These are phyloP conservation scores for Hirtodrosophila confusa DNA, from an alignment of 2,888 invertebrate species.

Conservation along the genomic window DNA sequence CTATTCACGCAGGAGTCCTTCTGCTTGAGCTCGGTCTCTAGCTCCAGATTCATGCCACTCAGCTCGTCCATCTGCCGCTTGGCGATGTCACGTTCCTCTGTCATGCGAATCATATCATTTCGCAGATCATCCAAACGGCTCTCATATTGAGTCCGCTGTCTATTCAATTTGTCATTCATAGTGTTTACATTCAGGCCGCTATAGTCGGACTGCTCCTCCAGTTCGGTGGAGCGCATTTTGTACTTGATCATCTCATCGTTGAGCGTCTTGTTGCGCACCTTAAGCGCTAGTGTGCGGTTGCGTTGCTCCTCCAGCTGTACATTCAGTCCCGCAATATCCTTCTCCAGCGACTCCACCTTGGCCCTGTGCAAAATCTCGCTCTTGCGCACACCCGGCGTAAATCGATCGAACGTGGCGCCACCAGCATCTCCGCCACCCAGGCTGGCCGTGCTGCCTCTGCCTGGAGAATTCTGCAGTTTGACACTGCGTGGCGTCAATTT, in stretches of 20 bases:
- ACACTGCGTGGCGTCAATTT: constrained; percentile 20
- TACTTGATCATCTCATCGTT: constrained; percentile 87
- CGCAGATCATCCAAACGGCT: constrained; percentile 72
- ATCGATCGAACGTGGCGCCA: constrained; percentile 62
- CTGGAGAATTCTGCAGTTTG: constrained; percentile 23
- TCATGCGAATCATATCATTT: constrained; percentile 57
- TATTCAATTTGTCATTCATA: constrained; percentile 84
- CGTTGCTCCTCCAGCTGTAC: constrained; percentile 86
- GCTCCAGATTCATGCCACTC: constrained; percentile 73
- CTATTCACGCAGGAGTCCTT: constrained; percentile 68
- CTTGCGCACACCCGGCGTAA: constrained; percentile 84
- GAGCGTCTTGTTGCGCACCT: constrained; percentile 88
- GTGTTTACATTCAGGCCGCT: constrained; percentile 87
- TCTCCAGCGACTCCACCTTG: constrained; percentile 86
- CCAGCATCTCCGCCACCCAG: constrained; percentile 40
- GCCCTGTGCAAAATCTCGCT: constrained; percentile 85
- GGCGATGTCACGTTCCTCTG: constrained; percentile 64
- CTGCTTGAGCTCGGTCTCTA: constrained; percentile 54
- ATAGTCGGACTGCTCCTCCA: constrained; percentile 87
- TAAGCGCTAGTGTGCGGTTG: constrained; percentile 88
- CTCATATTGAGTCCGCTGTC: constrained; percentile 79
- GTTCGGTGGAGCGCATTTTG: constrained; percentile 86
- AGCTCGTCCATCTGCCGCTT: constrained; percentile 69
- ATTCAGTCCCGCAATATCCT: constrained; percentile 86
- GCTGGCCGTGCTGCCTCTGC: constrained; percentile 30